Base-by-base conservation (phyloP, 2,113 vertebrate species). In the Brachirus orientalis region DNA sequence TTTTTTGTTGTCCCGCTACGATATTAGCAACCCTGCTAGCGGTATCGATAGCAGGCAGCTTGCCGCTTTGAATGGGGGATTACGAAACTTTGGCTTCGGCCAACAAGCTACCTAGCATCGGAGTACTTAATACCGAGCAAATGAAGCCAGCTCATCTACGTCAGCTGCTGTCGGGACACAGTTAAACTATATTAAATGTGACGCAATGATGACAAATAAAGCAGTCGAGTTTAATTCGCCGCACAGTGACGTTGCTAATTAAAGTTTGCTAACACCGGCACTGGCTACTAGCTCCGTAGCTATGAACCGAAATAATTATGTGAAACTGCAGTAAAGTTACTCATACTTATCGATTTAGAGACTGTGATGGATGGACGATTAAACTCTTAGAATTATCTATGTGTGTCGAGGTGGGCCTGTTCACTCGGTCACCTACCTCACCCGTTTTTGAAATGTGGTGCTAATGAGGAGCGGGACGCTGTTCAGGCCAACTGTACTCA, bases 21-120 rank as follows among this genome's bases (percentile, higher is more conserved):
- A 40, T 7, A 70, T 63, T 82, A 82, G 82, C 87, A 20, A 5
- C 45, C 2, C 6, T 13, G 76, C 76, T 80, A 79, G 53, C 64
- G 18, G 22, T 28, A 8, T 44, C 28, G 52, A 51, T 46, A 62
- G 57, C 77, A 45, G 55, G 62, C 69, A 61, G 54, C 59, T 72
- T n/a, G 46, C 62, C 46, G 60, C 77, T 88, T 88, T 87, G 79
- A 88, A 89, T 89, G 89, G 55, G 12, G 36, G 71, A 79, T 92
- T 90, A 91, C 71, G 88, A 92, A 92, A 92, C 90, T 92, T 91
- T 86, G 77, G 38, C 48, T 72, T 59, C 7, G 22, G 69, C 75
- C 83, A 86, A 64, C 76, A 0, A 19, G 64, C 72, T 53, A 63
- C 37, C 44, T 61, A 50, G 43, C 65, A 22, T 10, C 3, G 10